Conservation (phyloP, 1,140 invertebrate species). For the Neodiprion virginianus region DNA sequence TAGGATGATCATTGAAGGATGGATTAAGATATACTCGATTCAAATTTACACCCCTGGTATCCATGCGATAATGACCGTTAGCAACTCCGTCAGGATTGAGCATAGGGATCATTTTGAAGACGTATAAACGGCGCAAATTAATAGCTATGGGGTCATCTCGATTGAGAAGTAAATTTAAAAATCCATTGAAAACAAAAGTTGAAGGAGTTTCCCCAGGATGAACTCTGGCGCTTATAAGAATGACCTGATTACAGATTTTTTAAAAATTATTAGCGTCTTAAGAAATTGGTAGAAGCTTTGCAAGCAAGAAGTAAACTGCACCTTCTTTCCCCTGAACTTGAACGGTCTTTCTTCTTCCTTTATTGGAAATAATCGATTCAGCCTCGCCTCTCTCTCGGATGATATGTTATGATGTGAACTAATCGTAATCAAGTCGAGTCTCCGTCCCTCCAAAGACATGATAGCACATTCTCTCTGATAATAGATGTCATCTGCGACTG, state of each 20-base stretch:
- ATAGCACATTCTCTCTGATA: conserved; percentile 86
- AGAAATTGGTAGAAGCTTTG: background rate
- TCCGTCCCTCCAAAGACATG: conserved; percentile 81
- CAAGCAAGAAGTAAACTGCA: conserved; percentile 43
- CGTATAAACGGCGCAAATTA: conserved; percentile 76
- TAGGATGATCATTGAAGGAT: conserved; percentile 77
- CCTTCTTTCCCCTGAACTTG: conserved; percentile 78
- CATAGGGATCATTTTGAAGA: conserved; percentile 93
- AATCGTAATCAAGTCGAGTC: conserved; percentile 88
- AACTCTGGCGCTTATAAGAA: conserved; percentile 89
- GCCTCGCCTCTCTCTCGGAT: conserved; percentile 71
- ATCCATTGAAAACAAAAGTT: conserved; percentile 93
- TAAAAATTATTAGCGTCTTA: conserved; percentile 21
- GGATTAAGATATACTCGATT: conserved; percentile 87
- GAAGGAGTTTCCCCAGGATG: conserved; percentile 95
- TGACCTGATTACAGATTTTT: conserved; percentile 62
- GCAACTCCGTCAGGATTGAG: conserved; percentile 93
- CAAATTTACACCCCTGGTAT: conserved; percentile 88
- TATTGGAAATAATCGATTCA: conserved; percentile 82
- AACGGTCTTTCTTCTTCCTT: conserved; percentile 71
- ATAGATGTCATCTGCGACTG: conserved; percentile 75
- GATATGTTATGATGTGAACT: conserved; percentile 82
- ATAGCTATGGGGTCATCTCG: conserved; percentile 77
- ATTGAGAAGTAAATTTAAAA: conserved; percentile 80
- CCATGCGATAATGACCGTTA: conserved; percentile 89